Conservation (phyloP, 2,888 invertebrate species). For the Troilus luridus region DNA sequence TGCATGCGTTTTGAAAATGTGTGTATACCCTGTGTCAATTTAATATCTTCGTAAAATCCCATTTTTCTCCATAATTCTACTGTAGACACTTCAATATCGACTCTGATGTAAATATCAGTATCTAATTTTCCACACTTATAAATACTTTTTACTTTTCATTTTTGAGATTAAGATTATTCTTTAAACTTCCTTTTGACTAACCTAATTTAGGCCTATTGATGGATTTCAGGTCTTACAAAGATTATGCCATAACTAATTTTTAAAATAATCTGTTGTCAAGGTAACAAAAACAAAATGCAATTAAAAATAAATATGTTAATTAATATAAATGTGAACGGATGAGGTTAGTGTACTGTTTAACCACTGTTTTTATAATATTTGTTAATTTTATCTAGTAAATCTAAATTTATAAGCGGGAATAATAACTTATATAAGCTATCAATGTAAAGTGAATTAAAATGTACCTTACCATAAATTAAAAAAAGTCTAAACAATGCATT, state of each 20-base stretch:
- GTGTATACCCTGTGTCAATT: no score
- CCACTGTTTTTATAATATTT: neutral
- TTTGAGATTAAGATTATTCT: no score
- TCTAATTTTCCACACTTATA: no score
- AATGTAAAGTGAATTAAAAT: neutral
- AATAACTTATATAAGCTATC: neutral
- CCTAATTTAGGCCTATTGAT: neutral
- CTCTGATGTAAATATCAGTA: no score
- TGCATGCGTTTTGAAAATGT: no score
- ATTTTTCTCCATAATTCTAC: no score
- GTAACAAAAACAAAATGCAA: neutral
- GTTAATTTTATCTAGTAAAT: neutral
- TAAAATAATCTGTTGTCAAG: neutral
- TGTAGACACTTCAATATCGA: no score
- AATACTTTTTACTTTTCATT: no score
- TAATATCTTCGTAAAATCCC: no score
- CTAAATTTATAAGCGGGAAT: neutral
- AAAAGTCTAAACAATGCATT: neutral
- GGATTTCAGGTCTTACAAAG: neutral
- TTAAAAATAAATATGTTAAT: neutral
- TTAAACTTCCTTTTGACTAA: neutral
- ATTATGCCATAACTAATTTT: neutral
- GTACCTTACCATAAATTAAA: neutral
- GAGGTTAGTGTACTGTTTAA: neutral
- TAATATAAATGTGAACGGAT: neutral